Base-by-base conservation (phyloP, 2,113 vertebrate genomes). In the Strigops habroptila region DNA sequence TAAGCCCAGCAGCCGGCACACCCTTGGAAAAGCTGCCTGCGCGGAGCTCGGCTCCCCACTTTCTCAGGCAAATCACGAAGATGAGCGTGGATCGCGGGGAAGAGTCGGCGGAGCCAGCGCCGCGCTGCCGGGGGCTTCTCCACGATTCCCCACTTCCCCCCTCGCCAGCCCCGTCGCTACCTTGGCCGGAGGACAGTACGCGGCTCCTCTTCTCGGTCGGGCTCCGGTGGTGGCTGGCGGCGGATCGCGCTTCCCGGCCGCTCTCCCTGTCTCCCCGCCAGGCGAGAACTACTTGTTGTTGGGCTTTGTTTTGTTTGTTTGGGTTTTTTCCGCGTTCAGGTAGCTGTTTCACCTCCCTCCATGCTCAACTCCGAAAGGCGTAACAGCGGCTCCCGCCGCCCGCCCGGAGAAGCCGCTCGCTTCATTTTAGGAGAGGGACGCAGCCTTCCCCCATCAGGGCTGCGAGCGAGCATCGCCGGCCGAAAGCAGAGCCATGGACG, bases 211-310 rank as follows among this genome's bases (percentile, higher is more conserved):
- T 52, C 85, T 75, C 83, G 4, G 77, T 65, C n/a, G 55, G 82
- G 53, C 79, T 76, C 89, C 80, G 46, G 37, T 64, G 37, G 27
- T 21, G 90, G 91, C 10, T 6, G 21, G 65, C 82, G n/a, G 93
- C 78, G 7, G 70, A 44, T 41, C 31, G 44, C 79, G 14, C 13
- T 64, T 23, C 80, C 78, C 90, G 28, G 92, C 74, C 81, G 55
- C 81, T 64, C 91, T 90, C 74, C 31, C 28, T 14, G 62, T 44
- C 87, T 63, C 62, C 57, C 41, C 69, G 86, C 70, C 68, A 46
- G 35, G 51, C 25, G 62, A 88, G 93, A 95, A 94, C 97, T 97
- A 97, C 97, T 98, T 98, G 97, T 98, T 98, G 98, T 95, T 17
- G 64, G 52, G 21, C 43, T 44, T 23, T 16, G 55, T 39, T 31